A percentile compares a stretch with the other conserved stretches of the same genome.
These are phyloP conservation scores for Equus przewalskii DNA, from an alignment of 2,113 vertebrate species.

Conservation along the genomic window DNA sequence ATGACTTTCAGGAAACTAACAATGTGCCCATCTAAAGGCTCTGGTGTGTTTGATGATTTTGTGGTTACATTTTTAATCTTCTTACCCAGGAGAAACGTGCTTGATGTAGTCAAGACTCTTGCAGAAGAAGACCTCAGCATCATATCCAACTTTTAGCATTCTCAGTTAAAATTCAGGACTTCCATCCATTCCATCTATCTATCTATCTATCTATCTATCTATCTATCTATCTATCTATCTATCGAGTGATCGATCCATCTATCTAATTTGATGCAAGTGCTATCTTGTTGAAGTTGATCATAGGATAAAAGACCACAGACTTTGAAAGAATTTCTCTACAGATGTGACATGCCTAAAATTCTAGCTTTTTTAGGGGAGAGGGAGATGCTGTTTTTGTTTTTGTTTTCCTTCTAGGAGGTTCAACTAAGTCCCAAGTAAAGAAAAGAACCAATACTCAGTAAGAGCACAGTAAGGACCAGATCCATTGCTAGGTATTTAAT, in stretches of 20 bases:
- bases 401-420: slow-evolving; percentile 31
- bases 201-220: not conserved
- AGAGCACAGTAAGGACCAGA: not conserved
- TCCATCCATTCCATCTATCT: not conserved
- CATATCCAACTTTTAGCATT: slow-evolving; percentile 6
- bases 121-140: not conserved
- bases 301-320: not conserved
- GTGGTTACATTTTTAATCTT: slow-evolving; percentile 6
- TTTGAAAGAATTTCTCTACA: not conserved
- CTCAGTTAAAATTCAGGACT: not conserved
- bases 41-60: not conserved
- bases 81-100: not conserved
- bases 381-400: not conserved
- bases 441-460: not conserved
- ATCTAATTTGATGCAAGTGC: not conserved
- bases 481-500: not conserved
- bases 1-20: not conserved
- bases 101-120: not conserved
- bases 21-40: not conserved
- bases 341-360: not conserved
- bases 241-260: not conserved
- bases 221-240: not conserved
- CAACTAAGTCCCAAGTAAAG: slow-evolving; percentile 1
- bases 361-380: not conserved
- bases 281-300: not conserved